Conservation (phyloP, 2,888 invertebrate genomes). For the Pasiphila rectangulata region DNA sequence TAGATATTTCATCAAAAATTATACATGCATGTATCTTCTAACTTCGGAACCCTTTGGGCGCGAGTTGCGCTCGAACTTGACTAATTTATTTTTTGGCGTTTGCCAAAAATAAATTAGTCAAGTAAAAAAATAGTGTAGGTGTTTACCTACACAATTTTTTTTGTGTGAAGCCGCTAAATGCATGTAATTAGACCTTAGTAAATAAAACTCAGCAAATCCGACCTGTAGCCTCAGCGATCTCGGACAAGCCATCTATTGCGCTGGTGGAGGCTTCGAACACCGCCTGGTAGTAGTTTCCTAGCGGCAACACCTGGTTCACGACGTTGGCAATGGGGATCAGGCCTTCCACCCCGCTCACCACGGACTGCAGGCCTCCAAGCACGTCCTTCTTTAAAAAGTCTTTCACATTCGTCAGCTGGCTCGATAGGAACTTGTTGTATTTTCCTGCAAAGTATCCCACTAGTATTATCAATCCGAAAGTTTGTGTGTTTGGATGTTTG, state of each 20-base stretch:
- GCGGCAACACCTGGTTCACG: constrained; percentile 49
- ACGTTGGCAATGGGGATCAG: constrained; percentile 49
- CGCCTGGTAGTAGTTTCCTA: constrained; percentile 62
- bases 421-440: constrained; percentile 58
- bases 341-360: constrained; percentile 55
- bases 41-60: no score
- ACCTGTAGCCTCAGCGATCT: constrained; percentile 83
- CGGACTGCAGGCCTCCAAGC: constrained; percentile 59
- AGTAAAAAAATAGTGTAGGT: no score
- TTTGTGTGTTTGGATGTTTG: background rate
- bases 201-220: no score
- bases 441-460: constrained; percentile 53
- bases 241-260: constrained; percentile 69
- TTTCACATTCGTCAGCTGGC: constrained; percentile 51
- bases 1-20: no score
- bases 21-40: no score
- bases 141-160: no score
- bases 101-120: no score
- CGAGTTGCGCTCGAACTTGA: no score
- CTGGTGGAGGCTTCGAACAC: constrained; percentile 56
- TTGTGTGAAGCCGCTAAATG: no score
- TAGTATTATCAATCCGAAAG: no score
- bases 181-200: no score
- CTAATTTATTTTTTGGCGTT: no score
- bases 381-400: constrained; percentile 71